phyloP scores from a whole-genome alignment of 2,888 invertebrate species.

The Agriopis aurantiaria region DNA sequence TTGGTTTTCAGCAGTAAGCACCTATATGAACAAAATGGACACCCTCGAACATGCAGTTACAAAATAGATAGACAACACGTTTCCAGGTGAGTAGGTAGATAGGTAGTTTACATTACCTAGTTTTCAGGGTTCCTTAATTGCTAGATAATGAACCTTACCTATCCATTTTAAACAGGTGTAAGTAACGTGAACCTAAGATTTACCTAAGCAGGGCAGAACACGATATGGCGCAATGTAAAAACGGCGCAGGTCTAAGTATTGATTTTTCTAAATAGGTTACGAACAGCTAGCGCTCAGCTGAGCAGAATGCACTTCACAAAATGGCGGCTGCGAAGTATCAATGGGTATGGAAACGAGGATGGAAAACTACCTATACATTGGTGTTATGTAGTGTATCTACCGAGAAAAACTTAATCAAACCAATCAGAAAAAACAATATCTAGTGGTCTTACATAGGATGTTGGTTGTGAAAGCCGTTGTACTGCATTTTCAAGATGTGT shows the following conservation, averaged over 20 bases:
- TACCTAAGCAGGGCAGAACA: neutral
- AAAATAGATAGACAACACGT: neutral
- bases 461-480: conserved; percentile 84
- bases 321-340: conserved; percentile 73
- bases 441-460: conserved; percentile 78
- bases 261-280: conserved; percentile 55
- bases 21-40: conserved; percentile 4
- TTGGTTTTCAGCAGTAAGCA: neutral
- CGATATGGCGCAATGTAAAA: conserved; percentile 14
- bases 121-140: neutral
- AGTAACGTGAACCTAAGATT: neutral
- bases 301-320: conserved; percentile 79
- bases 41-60: neutral
- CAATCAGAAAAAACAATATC: neutral
- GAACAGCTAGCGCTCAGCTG: conserved; percentile 73
- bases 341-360: conserved; percentile 44
- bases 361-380: neutral
- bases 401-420: neutral
- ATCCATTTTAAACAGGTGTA: conserved; percentile 8
- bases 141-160: conserved; percentile 3
- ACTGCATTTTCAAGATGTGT: conserved; percentile 74
- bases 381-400: neutral
- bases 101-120: neutral
- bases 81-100: neutral
- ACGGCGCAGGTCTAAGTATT: conserved; percentile 40